A percentile compares a stretch with the other conserved stretches of the same genome.
phyloP scores from a whole-genome alignment of 1,140 invertebrate genomes.

The Nasonia giraulti region DNA sequence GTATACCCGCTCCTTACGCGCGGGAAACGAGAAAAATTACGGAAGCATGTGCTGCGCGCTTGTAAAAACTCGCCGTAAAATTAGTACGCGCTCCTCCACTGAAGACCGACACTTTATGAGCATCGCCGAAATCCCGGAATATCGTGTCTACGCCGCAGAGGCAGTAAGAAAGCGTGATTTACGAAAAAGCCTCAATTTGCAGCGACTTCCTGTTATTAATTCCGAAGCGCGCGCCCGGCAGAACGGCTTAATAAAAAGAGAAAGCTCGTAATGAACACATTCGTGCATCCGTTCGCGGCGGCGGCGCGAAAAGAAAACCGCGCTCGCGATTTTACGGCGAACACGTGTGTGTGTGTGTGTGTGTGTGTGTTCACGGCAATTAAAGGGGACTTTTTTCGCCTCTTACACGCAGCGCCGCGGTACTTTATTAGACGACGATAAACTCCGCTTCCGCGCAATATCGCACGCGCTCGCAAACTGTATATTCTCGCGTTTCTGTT shows the following conservation, averaged over 20 bases:
- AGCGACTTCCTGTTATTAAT: conserved; percentile 23
- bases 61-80: background rate
- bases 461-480: conserved; percentile 1
- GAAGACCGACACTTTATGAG: background rate
- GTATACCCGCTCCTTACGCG: no score
- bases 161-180: conserved; percentile 20
- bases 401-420: background rate
- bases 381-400: conserved; percentile 11
- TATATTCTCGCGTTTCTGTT: background rate
- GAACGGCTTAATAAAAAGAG: conserved; percentile 22
- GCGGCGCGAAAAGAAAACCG: conserved; percentile 1
- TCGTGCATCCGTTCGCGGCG: background rate
- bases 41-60: background rate
- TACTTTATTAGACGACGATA: conserved; percentile 24
- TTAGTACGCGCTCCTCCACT: background rate
- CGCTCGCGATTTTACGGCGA: conserved; percentile 14
- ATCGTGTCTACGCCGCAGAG: no score
- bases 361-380: background rate
- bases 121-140: background rate
- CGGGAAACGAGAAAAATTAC: no score
- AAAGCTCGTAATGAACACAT: conserved; percentile 25
- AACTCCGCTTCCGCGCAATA: conserved; percentile 21
- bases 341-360: background rate
- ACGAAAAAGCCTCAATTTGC: conserved; percentile 19
- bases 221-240: conserved; percentile 7